A percentile compares a stretch with the other conserved stretches of the same genome.
These are phyloP conservation scores for Lycorma delicatula DNA, from an alignment of 1,140 invertebrate species.

Conservation along the genomic window DNA sequence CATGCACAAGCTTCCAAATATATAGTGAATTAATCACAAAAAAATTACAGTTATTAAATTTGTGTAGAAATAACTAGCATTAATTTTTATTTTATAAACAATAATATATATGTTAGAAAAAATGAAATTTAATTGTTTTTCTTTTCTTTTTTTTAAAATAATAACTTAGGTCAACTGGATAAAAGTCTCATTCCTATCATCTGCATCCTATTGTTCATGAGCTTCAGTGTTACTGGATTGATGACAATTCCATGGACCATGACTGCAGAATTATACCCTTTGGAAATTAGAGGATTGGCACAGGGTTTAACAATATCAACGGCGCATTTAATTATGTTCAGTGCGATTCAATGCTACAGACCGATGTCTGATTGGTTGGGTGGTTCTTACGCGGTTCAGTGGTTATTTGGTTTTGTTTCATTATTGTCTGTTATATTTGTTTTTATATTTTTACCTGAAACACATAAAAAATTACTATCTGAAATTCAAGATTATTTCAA, in stretches of 20 bases:
- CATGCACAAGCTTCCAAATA: too few relatives aligned
- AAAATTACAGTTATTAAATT: too few relatives aligned
- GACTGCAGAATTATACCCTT: constrained; percentile 50
- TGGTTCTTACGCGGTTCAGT: constrained; percentile 50
- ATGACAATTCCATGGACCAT: constrained; percentile 51
- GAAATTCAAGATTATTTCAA: constrained; percentile 57
- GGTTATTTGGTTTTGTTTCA: constrained; percentile 57
- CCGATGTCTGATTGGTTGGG: constrained; percentile 38
- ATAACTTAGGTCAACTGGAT: constrained; percentile 15
- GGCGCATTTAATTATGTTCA: constrained; percentile 47
- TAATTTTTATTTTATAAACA: too few relatives aligned
- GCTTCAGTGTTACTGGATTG: constrained; percentile 47
- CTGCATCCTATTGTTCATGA: constrained; percentile 45
- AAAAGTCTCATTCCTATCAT: constrained; percentile 35
- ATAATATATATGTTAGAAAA: neutral
- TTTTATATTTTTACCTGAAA: constrained; percentile 58
- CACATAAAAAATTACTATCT: constrained; percentile 54
- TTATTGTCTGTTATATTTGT: constrained; percentile 48
- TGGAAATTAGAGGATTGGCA: constrained; percentile 48
- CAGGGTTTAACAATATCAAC: constrained; percentile 42
- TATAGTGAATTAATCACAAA: too few relatives aligned
- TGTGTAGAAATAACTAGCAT: too few relatives aligned
- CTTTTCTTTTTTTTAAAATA: neutral
- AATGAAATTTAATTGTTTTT: too few relatives aligned
- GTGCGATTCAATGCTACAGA: constrained; percentile 44